phyloP scores from a whole-genome alignment of 2,797 vertebrate species.

The Triplophysa bombifrons region DNA sequence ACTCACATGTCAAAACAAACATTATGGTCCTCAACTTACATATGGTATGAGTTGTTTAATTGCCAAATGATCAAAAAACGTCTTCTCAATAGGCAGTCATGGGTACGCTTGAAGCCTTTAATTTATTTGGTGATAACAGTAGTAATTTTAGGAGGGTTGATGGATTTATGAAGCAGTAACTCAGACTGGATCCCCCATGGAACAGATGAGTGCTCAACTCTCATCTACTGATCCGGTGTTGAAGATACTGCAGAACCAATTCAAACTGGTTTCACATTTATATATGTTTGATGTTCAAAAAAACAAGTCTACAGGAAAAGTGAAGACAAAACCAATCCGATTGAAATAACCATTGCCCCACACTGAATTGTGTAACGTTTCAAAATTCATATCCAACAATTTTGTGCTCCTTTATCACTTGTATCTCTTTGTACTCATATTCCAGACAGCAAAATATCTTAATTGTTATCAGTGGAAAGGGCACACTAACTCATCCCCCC shows the following conservation, averaged over 20 bases:
- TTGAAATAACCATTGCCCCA: not conserved
- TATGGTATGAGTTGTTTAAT: conserved; percentile 11
- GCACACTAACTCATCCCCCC: conserved; percentile 54
- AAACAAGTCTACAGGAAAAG: conserved; percentile 19
- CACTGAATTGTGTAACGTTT: conserved; percentile 35
- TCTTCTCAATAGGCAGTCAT: conserved; percentile 12
- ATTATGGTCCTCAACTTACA: conserved; percentile 35
- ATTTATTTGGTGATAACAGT: conserved; percentile 55
- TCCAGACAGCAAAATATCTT: conserved; percentile 58
- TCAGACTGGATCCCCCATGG: conserved; percentile 61
- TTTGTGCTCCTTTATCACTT: conserved; percentile 42
- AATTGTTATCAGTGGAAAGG: conserved; percentile 61
- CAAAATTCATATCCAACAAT: conserved; percentile 34
- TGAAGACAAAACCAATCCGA: conserved; percentile 9
- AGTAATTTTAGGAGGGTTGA: conserved; percentile 72
- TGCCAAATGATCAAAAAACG: conserved; percentile 7
- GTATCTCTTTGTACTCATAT: conserved; percentile 36
- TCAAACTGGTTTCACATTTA: conserved; percentile 55
- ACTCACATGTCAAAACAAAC: conserved; percentile 27
- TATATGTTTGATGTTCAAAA: conserved; percentile 3
- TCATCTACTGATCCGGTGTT: conserved; percentile 29
- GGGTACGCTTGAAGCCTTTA: not conserved
- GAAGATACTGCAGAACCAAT: conserved; percentile 16
- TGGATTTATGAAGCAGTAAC: conserved; percentile 72
- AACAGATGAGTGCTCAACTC: not conserved